Conservation (phyloP, 2,113 vertebrate species). For the Petrocephalus microphthalmus region DNA sequence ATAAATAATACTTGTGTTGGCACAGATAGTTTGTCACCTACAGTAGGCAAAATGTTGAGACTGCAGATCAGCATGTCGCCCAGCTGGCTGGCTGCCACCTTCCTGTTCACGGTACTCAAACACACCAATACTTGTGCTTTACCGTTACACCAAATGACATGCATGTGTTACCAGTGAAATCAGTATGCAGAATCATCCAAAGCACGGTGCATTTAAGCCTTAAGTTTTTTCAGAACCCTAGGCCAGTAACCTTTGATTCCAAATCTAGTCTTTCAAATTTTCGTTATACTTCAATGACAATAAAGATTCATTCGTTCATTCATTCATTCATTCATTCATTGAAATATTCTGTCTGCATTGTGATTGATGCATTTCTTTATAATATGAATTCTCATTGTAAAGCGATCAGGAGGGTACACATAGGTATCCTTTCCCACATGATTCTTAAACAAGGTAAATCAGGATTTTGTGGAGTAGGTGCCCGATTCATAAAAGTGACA, state of each 20-base stretch:
- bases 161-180: neutral
- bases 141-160: neutral
- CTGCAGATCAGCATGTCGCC: neutral
- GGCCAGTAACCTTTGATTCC: neutral
- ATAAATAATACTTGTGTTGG: neutral
- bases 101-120: neutral
- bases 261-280: neutral
- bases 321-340: too few species aligned
- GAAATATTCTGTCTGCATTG: neutral
- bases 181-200: neutral
- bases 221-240: neutral
- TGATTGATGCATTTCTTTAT: neutral
- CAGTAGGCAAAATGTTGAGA: neutral
- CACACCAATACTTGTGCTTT: neutral
- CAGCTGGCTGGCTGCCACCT: neutral
- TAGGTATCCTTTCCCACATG: too few species aligned
- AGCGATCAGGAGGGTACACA: too few species aligned
- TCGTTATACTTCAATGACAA: too few species aligned
- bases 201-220: neutral
- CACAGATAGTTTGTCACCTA: slow-evolving; percentile 20
- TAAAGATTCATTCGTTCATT: too few species aligned
- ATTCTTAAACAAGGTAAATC: too few species aligned
- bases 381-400: neutral
- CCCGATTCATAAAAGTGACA: slow-evolving; percentile 38
- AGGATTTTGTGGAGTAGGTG: neutral